Evolutionary conservation across 2,888 invertebrate species (phyloP), one percentile per base, ranked within the genome.

Genomic region (Troides aeacus): DNA sequence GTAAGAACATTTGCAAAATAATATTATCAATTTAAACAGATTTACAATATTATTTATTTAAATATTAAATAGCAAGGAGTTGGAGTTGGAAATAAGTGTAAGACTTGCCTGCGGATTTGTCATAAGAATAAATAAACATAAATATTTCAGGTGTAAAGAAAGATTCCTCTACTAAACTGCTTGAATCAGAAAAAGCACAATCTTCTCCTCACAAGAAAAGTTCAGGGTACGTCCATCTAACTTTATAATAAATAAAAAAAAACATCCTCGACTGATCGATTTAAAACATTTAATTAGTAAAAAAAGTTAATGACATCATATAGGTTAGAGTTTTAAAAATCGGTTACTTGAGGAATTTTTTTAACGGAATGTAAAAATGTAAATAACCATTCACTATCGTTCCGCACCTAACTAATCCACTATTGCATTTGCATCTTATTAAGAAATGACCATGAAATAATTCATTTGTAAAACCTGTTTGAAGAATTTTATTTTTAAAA

Each of bases 151-250:
- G 91, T 78, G 86, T 89, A 79, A 90, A 89, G 85, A 92, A 92
- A 80, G 91, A 92, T 80, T 89, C 92, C 70, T 90, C 87, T 81
- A 82, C 86, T 75, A 92, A 90, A 78, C 79, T 92, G 75, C 77
- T 92, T 80, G 90, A 92, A 73, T 90, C 91, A 0, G 92, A 92
- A 78, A 92, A 92, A 75, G 77, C 89, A 64, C 89, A 91, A 68
- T 84, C 91, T 3, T 87, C 89, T 15, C 90, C 90, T 62, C 87
- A 90, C 79, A 92, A 92, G 81, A 92, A 92, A 79, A 81, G 88
- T 76, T 92, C 92, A 66, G 92, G 92, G 92, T 92, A 84, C 85
- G 89, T 70, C 2, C 4, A 46, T 57, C 6, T 42, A 42, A 62
- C 67, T 62, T 42, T n/a, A 53, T 50, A 66, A 6, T 30, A 62